A percentile compares a stretch with the other conserved stretches of the same genome.
Conservation (phyloP, 2,797 vertebrate genomes). For the Columba guinea region DNA sequence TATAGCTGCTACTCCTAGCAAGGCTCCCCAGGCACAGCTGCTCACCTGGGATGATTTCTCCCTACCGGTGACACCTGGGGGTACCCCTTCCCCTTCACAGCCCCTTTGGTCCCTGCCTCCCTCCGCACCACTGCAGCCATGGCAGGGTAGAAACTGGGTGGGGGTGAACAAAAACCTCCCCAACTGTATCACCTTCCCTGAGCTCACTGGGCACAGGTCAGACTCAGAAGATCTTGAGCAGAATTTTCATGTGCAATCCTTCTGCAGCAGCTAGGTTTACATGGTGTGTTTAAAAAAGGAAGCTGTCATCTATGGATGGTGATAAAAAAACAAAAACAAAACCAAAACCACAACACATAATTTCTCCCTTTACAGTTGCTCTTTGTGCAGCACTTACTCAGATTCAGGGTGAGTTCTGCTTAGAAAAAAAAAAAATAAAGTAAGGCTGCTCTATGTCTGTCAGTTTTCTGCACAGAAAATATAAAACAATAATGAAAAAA, state of each 20-base stretch:
- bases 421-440: background rate
- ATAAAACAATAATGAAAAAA: background rate
- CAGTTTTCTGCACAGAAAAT: background rate
- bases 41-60: background rate
- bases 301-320: background rate
- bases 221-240: background rate
- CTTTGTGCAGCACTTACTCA: background rate
- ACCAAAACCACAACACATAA: no score
- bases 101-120: background rate
- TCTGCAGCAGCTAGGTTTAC: background rate
- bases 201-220: background rate
- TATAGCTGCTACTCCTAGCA: background rate
- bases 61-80: background rate
- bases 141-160: background rate
- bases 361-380: background rate
- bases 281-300: background rate
- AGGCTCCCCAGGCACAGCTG: background rate
- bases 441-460: background rate
- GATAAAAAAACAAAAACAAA: background rate
- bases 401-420: background rate
- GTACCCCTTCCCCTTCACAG: fast-evolving
- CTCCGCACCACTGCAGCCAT: fast-evolving
- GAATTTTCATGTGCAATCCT: background rate
- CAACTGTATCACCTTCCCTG: fast-evolving
- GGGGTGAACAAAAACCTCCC: background rate